Conservation (phyloP, 2,888 invertebrate species). For the Synergus gifuensis region DNA sequence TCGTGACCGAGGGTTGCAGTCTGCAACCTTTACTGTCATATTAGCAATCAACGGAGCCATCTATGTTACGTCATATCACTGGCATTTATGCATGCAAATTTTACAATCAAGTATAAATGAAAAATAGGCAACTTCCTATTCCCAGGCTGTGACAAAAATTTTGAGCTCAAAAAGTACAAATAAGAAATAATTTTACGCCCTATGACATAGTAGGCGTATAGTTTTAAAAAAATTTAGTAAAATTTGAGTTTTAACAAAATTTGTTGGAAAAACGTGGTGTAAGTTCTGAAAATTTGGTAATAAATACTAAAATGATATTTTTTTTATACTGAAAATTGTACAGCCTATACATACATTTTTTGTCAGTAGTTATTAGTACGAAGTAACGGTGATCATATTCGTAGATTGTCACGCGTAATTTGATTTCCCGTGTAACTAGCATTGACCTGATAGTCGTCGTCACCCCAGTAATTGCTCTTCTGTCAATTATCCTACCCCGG, state of each 20-base stretch:
- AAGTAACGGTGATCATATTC: constrained; percentile 8
- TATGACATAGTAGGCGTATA: too few species aligned
- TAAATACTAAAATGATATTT: not conserved
- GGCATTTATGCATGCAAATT: constrained; percentile 49
- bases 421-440: constrained; percentile 21
- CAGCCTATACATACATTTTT: too few species aligned
- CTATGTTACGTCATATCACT: constrained; percentile 59
- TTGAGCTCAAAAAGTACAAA: not conserved
- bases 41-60: constrained; percentile 73
- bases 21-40: constrained; percentile 60
- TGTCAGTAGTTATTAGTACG: not conserved
- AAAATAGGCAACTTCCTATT: not conserved
- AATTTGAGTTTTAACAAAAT: too few species aligned
- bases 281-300: too few species aligned
- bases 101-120: not conserved
- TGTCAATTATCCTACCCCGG: not conserved
- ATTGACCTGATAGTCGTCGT: not conserved
- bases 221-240: too few species aligned
- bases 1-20: constrained; percentile 56
- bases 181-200: not conserved
- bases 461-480: constrained; percentile 4
- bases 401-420: constrained; percentile 39
- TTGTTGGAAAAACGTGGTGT: too few species aligned
- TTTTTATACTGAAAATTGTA: not conserved
- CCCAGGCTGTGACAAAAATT: not conserved